Conservation (phyloP, 2,113 vertebrate species). For the Sapajus apella region DNA sequence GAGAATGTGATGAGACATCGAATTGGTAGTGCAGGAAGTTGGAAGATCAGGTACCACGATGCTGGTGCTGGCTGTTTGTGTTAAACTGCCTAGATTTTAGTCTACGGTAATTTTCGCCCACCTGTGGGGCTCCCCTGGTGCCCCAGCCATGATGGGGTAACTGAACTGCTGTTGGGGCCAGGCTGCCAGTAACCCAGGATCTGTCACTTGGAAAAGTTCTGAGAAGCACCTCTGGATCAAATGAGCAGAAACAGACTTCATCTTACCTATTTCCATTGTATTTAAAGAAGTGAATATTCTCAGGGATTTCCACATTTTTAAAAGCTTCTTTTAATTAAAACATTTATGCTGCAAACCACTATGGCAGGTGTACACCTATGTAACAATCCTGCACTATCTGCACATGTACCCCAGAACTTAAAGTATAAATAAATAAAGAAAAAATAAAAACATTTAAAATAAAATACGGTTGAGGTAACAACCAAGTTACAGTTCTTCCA, state of each 20-base stretch:
- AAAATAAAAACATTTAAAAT: background rate
- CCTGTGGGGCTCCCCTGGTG: rapidly evolving
- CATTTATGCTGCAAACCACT: background rate
- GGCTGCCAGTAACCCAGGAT: background rate
- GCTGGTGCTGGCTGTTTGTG: background rate
- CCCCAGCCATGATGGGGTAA: rapidly evolving
- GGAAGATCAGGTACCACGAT: too few relatives aligned
- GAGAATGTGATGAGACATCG: too few relatives aligned
- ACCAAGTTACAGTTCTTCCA: background rate
- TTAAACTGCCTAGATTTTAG: background rate
- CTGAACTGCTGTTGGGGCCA: background rate
- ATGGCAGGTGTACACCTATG: too few relatives aligned
- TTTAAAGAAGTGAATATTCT: background rate
- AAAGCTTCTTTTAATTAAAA: background rate
- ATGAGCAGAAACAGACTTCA: background rate
- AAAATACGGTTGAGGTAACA: background rate
- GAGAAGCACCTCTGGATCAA: background rate
- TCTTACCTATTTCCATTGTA: background rate
- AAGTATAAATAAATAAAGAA: too few relatives aligned
- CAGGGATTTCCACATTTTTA: background rate
- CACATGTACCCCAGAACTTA: too few relatives aligned
- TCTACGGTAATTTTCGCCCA: background rate
- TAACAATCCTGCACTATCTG: too few relatives aligned
- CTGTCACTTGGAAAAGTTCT: background rate
- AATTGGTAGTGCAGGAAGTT: rapidly evolving